Evolutionary conservation across 1,140 invertebrate species (phyloP).

Genomic region (Cyclina sinensis): DNA sequence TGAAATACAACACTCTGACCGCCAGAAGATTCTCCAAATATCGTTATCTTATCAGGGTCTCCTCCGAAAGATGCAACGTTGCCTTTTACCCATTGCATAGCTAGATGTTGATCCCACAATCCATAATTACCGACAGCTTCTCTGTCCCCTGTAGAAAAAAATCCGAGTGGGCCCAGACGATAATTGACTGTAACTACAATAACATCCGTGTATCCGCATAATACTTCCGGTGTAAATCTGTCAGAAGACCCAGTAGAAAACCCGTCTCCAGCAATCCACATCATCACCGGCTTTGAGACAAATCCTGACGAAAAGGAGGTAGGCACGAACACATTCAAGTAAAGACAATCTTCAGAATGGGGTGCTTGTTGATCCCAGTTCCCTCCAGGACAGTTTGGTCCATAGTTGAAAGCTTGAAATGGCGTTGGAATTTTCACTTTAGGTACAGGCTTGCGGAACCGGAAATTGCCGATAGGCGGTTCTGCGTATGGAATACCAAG

Average conservation of each 20-base stretch:
- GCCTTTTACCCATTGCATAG: constrained; percentile 74
- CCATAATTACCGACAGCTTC: constrained; percentile 90
- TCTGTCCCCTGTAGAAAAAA: constrained; percentile 95
- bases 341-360: constrained; percentile 39
- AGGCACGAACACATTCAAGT: neutral
- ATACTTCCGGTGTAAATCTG: constrained; percentile 94
- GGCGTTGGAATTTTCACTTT: constrained; percentile 85
- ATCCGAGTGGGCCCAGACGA: constrained; percentile 94
- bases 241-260: constrained; percentile 94
- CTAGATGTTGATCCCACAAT: constrained; percentile 92
- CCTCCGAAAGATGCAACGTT: constrained; percentile 69
- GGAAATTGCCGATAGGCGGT: constrained; percentile 94
- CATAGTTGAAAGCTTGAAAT: constrained; percentile 17
- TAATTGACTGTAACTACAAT: constrained; percentile 98
- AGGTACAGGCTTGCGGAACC: constrained; percentile 92
- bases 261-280: constrained; percentile 98
- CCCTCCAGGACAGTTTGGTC: constrained; percentile 27
- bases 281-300: constrained; percentile 89
- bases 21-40: constrained; percentile 72
- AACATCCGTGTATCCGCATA: constrained; percentile 92
- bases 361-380: neutral
- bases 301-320: too few species aligned
- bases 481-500: constrained; percentile 97
- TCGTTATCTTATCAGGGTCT: constrained; percentile 61
- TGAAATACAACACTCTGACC: constrained; percentile 59